A percentile compares a stretch with the other conserved stretches of the same genome.
These are phyloP conservation scores for Orcinus orca DNA, from an alignment of 2,113 vertebrate species.

Conservation along the genomic window DNA sequence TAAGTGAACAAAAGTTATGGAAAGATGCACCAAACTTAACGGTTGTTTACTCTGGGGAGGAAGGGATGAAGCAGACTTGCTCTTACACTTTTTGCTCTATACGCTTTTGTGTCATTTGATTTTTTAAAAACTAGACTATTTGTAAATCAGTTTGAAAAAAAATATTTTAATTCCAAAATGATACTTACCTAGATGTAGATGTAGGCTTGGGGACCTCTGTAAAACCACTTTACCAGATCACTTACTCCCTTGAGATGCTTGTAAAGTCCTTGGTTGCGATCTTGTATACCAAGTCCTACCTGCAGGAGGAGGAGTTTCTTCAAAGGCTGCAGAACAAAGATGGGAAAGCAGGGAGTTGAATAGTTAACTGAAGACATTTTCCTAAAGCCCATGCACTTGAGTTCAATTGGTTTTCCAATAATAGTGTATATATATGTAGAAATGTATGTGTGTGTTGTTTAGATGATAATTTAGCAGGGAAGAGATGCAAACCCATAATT, in stretches of 20 bases:
- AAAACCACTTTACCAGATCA: neutral
- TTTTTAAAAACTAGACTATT: neutral
- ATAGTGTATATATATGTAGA: neutral
- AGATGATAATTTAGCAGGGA: neutral
- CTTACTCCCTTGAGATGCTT: neutral
- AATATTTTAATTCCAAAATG: neutral
- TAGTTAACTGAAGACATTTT: neutral
- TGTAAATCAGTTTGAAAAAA: neutral
- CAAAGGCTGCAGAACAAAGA: neutral
- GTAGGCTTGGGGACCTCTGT: neutral
- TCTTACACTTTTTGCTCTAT: neutral
- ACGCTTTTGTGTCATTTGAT: neutral
- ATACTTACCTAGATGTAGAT: neutral
- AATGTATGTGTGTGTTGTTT: neutral
- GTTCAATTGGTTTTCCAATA: neutral
- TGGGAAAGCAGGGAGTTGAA: neutral
- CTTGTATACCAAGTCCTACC: neutral
- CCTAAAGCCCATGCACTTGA: neutral
- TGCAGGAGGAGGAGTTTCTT: neutral
- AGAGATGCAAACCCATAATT: neutral
- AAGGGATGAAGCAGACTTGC: neutral
- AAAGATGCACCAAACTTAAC: neutral
- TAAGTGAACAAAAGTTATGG: neutral
- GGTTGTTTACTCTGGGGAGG: neutral
- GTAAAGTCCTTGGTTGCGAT: neutral